Conservation (phyloP, 2,113 vertebrate species). For the Polyodon spathula region DNA sequence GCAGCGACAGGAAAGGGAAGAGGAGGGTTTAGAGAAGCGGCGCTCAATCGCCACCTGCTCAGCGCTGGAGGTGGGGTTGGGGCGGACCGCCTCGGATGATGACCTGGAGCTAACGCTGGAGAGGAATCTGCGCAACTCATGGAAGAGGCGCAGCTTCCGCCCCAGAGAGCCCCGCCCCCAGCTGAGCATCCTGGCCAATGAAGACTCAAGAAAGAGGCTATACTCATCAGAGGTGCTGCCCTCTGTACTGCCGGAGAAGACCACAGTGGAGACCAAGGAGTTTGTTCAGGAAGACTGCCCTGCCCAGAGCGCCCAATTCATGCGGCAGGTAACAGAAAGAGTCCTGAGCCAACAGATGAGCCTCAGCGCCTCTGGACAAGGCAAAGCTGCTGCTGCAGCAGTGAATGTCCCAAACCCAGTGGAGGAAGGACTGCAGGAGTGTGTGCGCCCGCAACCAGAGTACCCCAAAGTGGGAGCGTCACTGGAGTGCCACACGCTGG, state of each 20-base stretch:
- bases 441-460: conserved; percentile 8
- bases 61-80: conserved; percentile 31
- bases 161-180: conserved; percentile 4
- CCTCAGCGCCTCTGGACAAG: conserved; percentile 17
- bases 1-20: conserved; percentile 39
- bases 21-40: conserved; percentile 48
- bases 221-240: neutral
- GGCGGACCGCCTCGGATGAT: conserved; percentile 40
- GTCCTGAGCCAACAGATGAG: conserved; percentile 25
- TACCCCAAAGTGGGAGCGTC: conserved; percentile 48
- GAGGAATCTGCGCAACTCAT: conserved; percentile 48
- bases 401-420: conserved; percentile 35
- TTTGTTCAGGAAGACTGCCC: neutral
- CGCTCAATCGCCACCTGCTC: conserved; percentile 54
- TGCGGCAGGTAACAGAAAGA: conserved; percentile 19
- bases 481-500: conserved; percentile 60
- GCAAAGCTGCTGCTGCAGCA: conserved; percentile 31
- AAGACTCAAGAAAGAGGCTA: neutral
- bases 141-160: conserved; percentile 53
- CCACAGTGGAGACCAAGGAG: neutral
- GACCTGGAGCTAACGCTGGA: conserved; percentile 60
- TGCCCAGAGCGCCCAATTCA: conserved; percentile 2
- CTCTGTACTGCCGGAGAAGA: neutral
- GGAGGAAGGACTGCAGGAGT: conserved; percentile 29
- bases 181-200: neutral